These are phyloP conservation scores for Chiridota heheva DNA, from an alignment of 35 echinoderm and acorn worm genomes.

Conservation along the genomic window DNA sequence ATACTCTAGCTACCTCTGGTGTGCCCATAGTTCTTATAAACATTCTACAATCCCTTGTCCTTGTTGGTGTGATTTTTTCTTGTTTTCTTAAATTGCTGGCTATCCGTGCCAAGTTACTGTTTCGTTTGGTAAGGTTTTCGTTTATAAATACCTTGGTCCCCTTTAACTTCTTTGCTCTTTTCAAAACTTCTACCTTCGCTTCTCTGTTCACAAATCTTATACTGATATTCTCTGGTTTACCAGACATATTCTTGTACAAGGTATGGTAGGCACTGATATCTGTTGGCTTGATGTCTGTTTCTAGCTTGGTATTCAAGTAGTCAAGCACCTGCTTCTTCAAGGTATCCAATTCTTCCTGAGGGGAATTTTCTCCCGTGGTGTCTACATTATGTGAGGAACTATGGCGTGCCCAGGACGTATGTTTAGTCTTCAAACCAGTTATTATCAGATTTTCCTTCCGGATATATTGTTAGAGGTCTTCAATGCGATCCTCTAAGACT, in stretches of 20 bases:
- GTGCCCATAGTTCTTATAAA: background rate
- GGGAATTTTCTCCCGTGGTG: too few relatives aligned
- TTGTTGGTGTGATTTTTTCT: constrained; percentile 6
- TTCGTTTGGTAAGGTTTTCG: background rate
- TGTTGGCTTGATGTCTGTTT: background rate
- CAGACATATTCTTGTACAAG: too few relatives aligned
- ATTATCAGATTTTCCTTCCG: too few relatives aligned
- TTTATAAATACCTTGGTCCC: constrained; percentile 20
- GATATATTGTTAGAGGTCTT: too few relatives aligned
- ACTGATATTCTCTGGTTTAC: too few relatives aligned
- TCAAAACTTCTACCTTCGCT: constrained; percentile 3
- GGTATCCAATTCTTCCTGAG: too few relatives aligned
- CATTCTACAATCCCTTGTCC: constrained; percentile 12
- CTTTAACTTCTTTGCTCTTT: constrained; percentile 9
- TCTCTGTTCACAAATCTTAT: constrained; percentile 14
- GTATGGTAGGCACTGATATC: background rate
- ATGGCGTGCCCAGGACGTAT: too few relatives aligned
- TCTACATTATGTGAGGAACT: too few relatives aligned
- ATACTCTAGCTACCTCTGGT: background rate
- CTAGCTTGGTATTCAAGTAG: too few relatives aligned
- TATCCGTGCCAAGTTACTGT: background rate
- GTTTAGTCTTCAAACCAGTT: too few relatives aligned
- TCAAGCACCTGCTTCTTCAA: too few relatives aligned
- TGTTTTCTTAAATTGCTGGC: constrained; percentile 1
- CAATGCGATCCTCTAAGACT: too few relatives aligned